Evolutionary conservation across 2,888 invertebrate genomes (phyloP).

Genomic region (Temnothorax ravouxi): DNA sequence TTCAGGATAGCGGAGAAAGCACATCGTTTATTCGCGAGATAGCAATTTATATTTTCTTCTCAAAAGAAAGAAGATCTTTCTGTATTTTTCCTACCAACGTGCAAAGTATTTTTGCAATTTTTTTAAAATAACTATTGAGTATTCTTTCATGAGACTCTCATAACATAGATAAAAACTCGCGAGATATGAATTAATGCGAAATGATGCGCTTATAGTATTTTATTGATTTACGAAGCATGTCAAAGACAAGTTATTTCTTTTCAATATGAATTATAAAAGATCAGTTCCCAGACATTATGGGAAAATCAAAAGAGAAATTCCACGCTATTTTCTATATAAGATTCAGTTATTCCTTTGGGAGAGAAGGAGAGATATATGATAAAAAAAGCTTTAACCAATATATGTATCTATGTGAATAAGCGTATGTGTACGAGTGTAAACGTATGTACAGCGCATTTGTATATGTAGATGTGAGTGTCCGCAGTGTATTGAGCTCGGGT

Average conservation of each 20-base stretch:
- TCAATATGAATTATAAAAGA: neutral
- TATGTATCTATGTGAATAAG: too few species aligned
- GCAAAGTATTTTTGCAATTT: neutral
- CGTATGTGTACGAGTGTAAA: neutral
- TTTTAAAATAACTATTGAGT: neutral
- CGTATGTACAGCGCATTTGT: too few species aligned
- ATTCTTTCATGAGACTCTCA: neutral
- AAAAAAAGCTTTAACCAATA: neutral
- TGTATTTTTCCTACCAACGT: neutral
- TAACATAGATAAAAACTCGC: neutral
- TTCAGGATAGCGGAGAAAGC: neutral
- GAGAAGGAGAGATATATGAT: neutral
- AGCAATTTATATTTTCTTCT: neutral
- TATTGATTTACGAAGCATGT: neutral
- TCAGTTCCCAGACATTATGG: neutral
- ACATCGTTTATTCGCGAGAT: constrained; percentile 8
- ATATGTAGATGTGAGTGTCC: neutral
- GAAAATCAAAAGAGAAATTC: constrained; percentile 42
- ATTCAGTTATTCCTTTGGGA: neutral
- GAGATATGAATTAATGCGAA: neutral
- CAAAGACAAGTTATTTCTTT: constrained; percentile 3
- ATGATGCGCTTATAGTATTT: neutral
- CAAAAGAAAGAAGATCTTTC: neutral
- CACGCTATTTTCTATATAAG: constrained; percentile 17
- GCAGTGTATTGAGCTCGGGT: neutral